phyloP scores from a whole-genome alignment of 2,888 invertebrate species.

The Auanema sp. region DNA sequence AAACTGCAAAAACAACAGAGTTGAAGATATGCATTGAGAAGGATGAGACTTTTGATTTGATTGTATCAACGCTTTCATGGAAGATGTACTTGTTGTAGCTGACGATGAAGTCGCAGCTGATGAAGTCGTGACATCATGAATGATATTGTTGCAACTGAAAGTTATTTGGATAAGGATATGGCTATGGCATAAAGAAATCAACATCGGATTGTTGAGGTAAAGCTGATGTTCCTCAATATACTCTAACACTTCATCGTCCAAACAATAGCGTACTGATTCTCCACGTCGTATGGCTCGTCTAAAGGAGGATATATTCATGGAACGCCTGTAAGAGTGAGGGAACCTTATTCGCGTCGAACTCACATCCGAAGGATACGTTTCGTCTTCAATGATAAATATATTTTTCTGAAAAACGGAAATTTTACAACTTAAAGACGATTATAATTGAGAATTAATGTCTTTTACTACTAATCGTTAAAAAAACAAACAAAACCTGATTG shows the following conservation, averaged over 20 bases:
- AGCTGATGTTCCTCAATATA: constrained; percentile 20
- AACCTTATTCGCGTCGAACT: constrained; percentile 19
- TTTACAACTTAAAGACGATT: not conserved
- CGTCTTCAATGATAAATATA: constrained; percentile 22
- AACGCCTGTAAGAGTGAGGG: not conserved
- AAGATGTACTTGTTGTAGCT: no score
- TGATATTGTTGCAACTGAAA: no score
- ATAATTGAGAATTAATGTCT: not conserved
- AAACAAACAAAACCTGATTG: constrained; percentile 13
- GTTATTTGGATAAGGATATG: no score
- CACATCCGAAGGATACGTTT: constrained; percentile 18
- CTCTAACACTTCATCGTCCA: constrained; percentile 23
- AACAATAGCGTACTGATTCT: constrained; percentile 24
- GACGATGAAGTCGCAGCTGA: no score
- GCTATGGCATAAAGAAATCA: no score
- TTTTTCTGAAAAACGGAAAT: constrained; percentile 5
- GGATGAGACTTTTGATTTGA: no score
- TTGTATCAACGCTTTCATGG: no score
- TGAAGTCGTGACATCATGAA: no score
- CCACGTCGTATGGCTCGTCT: constrained; percentile 20
- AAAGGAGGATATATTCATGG: not conserved
- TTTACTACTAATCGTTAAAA: not conserved
- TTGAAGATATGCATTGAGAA: no score
- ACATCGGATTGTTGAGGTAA: constrained; percentile 2
- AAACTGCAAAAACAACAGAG: no score